Evolutionary conservation across 2,797 vertebrate species (phyloP).

Genomic region (Coranthus polyacanthus): DNA sequence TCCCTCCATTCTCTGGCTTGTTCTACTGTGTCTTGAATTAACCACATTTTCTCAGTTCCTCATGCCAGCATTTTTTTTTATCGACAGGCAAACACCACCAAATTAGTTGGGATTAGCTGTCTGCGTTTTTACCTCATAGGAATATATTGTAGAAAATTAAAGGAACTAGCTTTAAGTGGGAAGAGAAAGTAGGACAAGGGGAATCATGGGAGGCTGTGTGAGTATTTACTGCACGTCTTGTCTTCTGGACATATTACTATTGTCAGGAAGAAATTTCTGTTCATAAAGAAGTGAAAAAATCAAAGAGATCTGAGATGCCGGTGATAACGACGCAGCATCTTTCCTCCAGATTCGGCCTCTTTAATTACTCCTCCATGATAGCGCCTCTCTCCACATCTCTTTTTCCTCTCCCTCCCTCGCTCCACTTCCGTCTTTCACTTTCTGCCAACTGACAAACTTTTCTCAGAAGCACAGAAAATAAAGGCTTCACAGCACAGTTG

Average conservation of each 20-base stretch:
- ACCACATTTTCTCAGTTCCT: slow-evolving; percentile 70
- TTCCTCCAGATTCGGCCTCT: slow-evolving; percentile 62
- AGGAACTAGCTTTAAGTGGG: slow-evolving; percentile 60
- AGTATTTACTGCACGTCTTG: slow-evolving; percentile 22
- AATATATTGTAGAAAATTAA: slow-evolving; percentile 75
- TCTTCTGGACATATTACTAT: slow-evolving; percentile 70
- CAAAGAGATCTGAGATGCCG: slow-evolving; percentile 74
- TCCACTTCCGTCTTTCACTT: slow-evolving; percentile 56
- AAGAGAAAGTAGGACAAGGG: slow-evolving; percentile 68
- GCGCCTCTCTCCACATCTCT: slow-evolving; percentile 26
- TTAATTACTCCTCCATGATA: slow-evolving; percentile 75
- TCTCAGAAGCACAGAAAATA: slow-evolving; percentile 56
- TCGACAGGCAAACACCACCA: slow-evolving; percentile 54
- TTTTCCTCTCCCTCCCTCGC: slow-evolving; percentile 20
- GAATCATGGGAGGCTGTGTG: slow-evolving; percentile 35
- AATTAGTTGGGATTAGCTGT: slow-evolving; percentile 74
- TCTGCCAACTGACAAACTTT: slow-evolving; percentile 73
- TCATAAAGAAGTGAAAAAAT: slow-evolving; percentile 71
- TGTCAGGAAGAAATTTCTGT: slow-evolving; percentile 62
- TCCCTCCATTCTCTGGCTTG: slow-evolving; percentile 59
- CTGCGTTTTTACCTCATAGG: slow-evolving; percentile 68
- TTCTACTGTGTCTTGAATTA: slow-evolving; percentile 58
- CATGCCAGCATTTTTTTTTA: slow-evolving; percentile 57
- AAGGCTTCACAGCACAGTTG: slow-evolving; percentile 69
- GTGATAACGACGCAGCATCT: slow-evolving; percentile 66